phyloP scores from a whole-genome alignment of 1,140 invertebrate genomes.

The Contarinia nasturtii region DNA sequence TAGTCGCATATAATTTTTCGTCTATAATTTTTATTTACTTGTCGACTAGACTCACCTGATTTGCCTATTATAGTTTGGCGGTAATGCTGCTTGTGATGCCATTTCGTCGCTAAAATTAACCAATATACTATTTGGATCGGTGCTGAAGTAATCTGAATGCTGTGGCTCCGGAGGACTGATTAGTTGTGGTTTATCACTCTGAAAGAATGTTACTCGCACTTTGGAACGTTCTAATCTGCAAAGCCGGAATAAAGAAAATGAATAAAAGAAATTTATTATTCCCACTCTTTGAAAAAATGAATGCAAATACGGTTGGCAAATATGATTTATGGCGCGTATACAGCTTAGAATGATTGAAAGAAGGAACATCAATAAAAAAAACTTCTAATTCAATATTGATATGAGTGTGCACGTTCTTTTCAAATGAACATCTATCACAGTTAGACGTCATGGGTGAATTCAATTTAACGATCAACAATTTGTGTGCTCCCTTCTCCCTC shows the following conservation, averaged over 20 bases:
- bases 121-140: constrained; percentile 3
- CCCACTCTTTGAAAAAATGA: neutral
- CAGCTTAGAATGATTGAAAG: too few relatives aligned
- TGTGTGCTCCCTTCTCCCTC: too few relatives aligned
- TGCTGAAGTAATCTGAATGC: neutral
- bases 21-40: neutral
- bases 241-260: constrained; percentile 10
- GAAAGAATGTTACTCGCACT: constrained; percentile 62
- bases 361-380: too few relatives aligned
- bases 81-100: constrained; percentile 15
- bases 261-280: too few relatives aligned
- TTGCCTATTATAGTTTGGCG: constrained; percentile 16
- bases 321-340: neutral
- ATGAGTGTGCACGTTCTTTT: too few relatives aligned
- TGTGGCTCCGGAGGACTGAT: constrained; percentile 31
- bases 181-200: constrained; percentile 51
- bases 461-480: too few relatives aligned
- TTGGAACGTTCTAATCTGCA: constrained; percentile 47
- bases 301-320: neutral
- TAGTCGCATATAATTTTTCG: neutral
- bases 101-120: constrained; percentile 10
- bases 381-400: too few relatives aligned
- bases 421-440: too few relatives aligned
- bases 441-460: too few relatives aligned
- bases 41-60: constrained; percentile 12